Evolutionary conservation across 2,113 vertebrate genomes (phyloP).

Genomic region (Calidris pugnax): DNA sequence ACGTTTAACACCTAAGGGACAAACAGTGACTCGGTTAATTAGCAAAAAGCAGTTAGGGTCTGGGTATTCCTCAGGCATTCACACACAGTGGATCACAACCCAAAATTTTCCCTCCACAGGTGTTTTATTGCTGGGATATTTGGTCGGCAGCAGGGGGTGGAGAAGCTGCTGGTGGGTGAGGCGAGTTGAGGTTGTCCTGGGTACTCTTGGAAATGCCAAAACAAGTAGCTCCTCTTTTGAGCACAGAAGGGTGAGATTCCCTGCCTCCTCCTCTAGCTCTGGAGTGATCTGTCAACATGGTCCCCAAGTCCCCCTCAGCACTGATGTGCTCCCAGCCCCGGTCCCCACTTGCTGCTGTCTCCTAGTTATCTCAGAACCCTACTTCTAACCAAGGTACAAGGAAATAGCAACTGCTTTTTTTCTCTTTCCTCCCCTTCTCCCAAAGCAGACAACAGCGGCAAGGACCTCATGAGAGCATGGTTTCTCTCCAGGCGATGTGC

Average conservation of each 20-base stretch:
- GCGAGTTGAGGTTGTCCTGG: neutral
- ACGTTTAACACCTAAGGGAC: slow-evolving; percentile 72
- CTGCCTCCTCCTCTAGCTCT: neutral
- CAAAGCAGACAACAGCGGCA: neutral
- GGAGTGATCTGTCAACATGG: neutral
- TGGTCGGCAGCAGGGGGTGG: neutral
- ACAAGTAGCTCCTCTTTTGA: neutral
- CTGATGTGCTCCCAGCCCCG: neutral
- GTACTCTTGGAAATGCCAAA: neutral
- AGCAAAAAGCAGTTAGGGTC: neutral
- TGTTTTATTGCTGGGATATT: neutral
- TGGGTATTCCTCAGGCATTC: neutral
- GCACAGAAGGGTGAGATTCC: neutral
- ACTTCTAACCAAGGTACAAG: neutral
- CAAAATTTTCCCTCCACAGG: neutral
- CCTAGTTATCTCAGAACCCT: neutral
- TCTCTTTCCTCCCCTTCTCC: neutral
- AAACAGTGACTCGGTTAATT: neutral
- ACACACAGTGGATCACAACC: neutral
- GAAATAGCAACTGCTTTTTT: neutral
- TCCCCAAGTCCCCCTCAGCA: neutral
- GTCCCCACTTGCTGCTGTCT: neutral
- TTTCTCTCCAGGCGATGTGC: neutral
- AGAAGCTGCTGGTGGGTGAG: neutral
- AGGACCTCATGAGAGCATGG: neutral